Percentiles rank a stretch among this genome's conserved stretches.
Evolutionary conservation across 2,888 invertebrate species (phyloP).

Genomic region (Hyppa rectilinea): DNA sequence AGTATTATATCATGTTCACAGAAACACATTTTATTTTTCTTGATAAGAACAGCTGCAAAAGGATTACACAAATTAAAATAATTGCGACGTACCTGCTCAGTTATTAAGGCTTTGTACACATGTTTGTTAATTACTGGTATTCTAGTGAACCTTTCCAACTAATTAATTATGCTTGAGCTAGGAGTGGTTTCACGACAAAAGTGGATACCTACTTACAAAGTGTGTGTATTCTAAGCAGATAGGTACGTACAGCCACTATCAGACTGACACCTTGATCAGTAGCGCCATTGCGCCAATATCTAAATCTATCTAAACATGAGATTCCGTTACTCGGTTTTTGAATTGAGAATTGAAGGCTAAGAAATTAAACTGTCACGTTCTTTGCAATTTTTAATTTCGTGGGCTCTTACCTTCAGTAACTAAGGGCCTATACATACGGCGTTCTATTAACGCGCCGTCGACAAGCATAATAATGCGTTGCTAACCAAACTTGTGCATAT

Average conservation of each 20-base stretch:
- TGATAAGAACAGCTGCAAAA: constrained; percentile 5
- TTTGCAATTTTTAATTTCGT: no score
- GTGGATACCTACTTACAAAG: no score
- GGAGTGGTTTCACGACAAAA: neutral
- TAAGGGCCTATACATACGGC: no score
- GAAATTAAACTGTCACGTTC: no score
- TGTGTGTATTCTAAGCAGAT: no score
- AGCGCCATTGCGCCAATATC: no score
- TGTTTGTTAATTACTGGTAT: neutral
- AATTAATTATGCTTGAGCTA: neutral
- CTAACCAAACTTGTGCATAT: no score
- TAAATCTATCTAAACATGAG: neutral
- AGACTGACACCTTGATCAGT: neutral
- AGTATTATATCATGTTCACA: neutral
- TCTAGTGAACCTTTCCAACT: constrained; percentile 3
- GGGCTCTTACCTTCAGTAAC: no score
- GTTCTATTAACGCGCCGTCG: no score
- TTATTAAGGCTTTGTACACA: neutral
- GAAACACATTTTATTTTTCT: constrained; percentile 3
- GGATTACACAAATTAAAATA: constrained; percentile 11
- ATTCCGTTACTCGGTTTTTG: no score
- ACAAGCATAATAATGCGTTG: no score
- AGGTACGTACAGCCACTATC: neutral
- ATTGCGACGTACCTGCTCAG: constrained; percentile 1
- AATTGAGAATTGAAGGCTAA: no score